phyloP scores from a whole-genome alignment of 2,797 vertebrate genomes.

The Ispidina lecontei region DNA sequence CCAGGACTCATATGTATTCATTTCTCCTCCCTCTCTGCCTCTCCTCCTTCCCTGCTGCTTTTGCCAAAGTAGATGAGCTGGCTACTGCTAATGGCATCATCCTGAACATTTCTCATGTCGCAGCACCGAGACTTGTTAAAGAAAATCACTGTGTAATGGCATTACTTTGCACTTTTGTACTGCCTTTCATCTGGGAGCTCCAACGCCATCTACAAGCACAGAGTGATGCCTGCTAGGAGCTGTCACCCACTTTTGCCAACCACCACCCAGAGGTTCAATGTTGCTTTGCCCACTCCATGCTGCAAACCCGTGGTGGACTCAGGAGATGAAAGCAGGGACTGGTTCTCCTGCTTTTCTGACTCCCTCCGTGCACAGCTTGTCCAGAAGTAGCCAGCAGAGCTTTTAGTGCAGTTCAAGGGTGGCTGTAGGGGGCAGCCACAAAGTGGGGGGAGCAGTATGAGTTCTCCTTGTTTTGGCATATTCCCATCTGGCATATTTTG shows the following conservation, averaged over 20 bases:
- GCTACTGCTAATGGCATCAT: constrained; percentile 33
- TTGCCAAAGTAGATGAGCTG: constrained; percentile 53
- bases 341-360: neutral
- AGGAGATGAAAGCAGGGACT: neutral
- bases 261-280: rapidly evolving
- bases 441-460: neutral
- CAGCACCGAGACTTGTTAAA: neutral
- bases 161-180: constrained; percentile 40
- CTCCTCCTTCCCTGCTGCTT: neutral
- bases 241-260: neutral
- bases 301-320: neutral
- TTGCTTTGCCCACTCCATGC: neutral
- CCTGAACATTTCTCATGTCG: neutral
- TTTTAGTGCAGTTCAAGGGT: neutral
- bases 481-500: neutral
- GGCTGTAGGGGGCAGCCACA: neutral
- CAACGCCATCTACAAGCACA: neutral
- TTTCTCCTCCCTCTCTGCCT: constrained; percentile 26
- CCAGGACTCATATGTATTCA: neutral
- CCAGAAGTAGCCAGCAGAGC: neutral
- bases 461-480: neutral
- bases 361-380: neutral
- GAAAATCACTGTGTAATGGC: constrained; percentile 40
- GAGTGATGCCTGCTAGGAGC: neutral
- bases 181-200: neutral